Evolutionary conservation across 2,888 invertebrate genomes (phyloP), one percentile per base, ranked within the genome.

Genomic region (Bellardia pandia): DNA sequence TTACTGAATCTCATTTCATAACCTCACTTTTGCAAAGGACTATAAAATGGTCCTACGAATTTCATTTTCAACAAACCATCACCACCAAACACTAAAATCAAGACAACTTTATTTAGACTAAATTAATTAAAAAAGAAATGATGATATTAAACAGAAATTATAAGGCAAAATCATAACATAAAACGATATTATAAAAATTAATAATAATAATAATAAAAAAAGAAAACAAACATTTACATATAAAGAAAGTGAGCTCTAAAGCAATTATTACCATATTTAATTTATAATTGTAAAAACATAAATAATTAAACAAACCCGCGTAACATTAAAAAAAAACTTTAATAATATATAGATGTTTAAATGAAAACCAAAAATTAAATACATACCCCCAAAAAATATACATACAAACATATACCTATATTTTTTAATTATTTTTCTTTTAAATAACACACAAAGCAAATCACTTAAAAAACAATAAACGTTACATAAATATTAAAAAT

Each of bases 271-370:
- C 6, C 6, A 60, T 60, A 60, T 60, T 33, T 60, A 37, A 60
- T 23, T 58, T 58, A 30, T 30, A 30, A 58, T 58, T 58, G 58
- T 58, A 58, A 58, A 56, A 60, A 33, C 14, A 37, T 33, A 37
- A 60, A 60, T n/a, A 64, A 64, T 40, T 33, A 60, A 60, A 60
- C 33, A 64, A n/a, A 64, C 64, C 64, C 64, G n/a, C 40, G 40
- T 64, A 37, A 64, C 16, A 64, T 64, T 60, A 23, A 23, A 23
- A 14, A 62, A 40, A 40, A 40, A 62, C n/a, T 40, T 62, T n/a
- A 11, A 40, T 9, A 40, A 40, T 16, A 64, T 40, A 64, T 60
- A 40, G 23, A 62, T 62, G 37, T 62, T 62, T 37, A 62, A 62
- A 62, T 30, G 5, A 58, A 30, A 58, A 58, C 23, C 58, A 30